Evolutionary conservation across 2,888 invertebrate genomes (phyloP).

Genomic region (Tenthredo mesomela): DNA sequence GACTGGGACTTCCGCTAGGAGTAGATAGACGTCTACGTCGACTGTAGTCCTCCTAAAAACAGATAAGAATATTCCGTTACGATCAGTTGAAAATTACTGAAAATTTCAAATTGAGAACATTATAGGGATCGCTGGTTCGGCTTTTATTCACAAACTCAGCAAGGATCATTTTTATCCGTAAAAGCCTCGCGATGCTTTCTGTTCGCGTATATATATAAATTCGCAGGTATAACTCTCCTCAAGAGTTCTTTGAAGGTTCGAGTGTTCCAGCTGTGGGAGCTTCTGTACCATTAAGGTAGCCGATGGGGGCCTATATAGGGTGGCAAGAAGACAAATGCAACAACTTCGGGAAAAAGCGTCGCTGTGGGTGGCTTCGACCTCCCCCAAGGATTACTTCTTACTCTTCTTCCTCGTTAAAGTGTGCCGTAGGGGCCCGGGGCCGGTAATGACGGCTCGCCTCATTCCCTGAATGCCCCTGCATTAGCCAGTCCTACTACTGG

Average conservation of each 20-base stretch:
- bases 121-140: background rate
- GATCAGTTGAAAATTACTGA: background rate
- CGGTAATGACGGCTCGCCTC: conserved; percentile 61
- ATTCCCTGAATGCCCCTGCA: conserved; percentile 59
- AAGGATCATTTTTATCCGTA: background rate
- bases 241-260: background rate
- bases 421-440: conserved; percentile 48
- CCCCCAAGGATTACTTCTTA: conserved; percentile 64
- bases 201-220: background rate
- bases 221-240: background rate
- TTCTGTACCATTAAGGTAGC: conserved; percentile 18
- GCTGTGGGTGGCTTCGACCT: conserved; percentile 66
- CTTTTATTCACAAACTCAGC: background rate
- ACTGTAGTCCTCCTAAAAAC: conserved; percentile 82
- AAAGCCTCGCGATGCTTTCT: background rate
- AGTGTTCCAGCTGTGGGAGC: background rate
- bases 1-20: conserved; percentile 85
- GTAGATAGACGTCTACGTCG: conserved; percentile 88
- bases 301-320: background rate
- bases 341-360: conserved; percentile 11
- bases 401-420: conserved; percentile 58
- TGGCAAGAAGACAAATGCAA: conserved; percentile 48
- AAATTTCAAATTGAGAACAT: background rate
- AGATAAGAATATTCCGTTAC: conserved; percentile 47
- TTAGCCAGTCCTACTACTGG: conserved; percentile 59